A percentile compares a stretch with the other conserved stretches of the same genome.
phyloP scores from a whole-genome alignment of 2,113 vertebrate species.

The Python bivittatus region DNA sequence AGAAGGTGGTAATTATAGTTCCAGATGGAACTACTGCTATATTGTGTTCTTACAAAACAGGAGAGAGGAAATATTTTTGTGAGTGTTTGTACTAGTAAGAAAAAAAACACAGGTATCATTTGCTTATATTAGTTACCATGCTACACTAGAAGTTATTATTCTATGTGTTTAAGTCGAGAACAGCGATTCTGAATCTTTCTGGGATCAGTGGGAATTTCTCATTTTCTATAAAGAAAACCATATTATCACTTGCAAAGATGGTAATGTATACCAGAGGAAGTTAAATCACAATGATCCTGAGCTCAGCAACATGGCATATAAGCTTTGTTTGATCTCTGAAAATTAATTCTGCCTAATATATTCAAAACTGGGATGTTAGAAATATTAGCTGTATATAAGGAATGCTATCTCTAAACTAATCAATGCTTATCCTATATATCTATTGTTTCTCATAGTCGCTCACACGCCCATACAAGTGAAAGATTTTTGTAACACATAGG shows the following conservation, averaged over 20 bases:
- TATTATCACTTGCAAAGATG: neutral
- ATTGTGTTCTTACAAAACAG: neutral
- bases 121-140: too few species aligned
- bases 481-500: neutral
- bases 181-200: neutral
- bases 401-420: neutral
- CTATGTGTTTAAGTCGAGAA: neutral
- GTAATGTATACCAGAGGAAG: neutral
- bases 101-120: neutral
- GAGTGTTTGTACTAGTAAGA: neutral
- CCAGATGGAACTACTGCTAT: neutral
- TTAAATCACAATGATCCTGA: neutral
- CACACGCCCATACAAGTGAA: neutral
- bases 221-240: neutral
- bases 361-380: neutral
- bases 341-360: neutral
- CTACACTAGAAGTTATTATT: neutral
- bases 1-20: neutral
- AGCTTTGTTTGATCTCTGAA: neutral
- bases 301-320: neutral
- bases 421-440: neutral
- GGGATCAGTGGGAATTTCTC: neutral
- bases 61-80: neutral
- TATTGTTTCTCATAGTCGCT: fast-evolving
- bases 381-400: neutral